These are phyloP conservation scores for Limnodromus scolopaceus DNA, from an alignment of 2,797 vertebrate genomes.

Conservation along the genomic window DNA sequence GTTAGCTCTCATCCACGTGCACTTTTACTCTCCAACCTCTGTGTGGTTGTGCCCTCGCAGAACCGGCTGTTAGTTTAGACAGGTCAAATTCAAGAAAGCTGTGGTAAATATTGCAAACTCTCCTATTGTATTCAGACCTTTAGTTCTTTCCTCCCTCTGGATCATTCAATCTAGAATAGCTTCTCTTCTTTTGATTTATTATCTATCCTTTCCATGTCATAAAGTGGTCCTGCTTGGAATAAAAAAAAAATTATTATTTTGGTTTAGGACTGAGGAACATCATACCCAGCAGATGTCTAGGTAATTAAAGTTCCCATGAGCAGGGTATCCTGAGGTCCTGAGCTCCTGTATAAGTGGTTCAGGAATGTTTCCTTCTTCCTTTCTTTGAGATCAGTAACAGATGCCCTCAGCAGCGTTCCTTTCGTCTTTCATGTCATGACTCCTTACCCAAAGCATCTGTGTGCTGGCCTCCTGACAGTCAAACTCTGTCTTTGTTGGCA, in stretches of 20 bases:
- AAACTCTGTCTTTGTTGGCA: background rate
- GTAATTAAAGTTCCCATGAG: background rate
- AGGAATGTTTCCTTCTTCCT: constrained; percentile 2
- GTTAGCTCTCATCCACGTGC: background rate
- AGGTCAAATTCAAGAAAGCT: background rate
- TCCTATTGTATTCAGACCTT: background rate
- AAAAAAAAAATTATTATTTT: background rate
- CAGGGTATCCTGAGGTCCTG: background rate
- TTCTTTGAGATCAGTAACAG: constrained; percentile 3
- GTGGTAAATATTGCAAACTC: background rate
- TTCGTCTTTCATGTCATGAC: background rate
- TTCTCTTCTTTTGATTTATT: background rate
- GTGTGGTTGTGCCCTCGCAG: background rate
- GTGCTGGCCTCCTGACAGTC: background rate
- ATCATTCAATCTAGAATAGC: background rate
- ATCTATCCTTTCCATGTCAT: background rate
- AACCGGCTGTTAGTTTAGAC: background rate
- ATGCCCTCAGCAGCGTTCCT: constrained; percentile 2
- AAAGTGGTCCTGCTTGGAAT: background rate
- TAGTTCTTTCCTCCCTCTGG: background rate
- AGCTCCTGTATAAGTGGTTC: background rate
- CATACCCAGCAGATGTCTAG: background rate
- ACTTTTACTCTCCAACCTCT: background rate
- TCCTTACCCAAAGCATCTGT: background rate
- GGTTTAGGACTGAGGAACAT: background rate